Evolutionary conservation across 2,888 invertebrate genomes (phyloP).

Genomic region (Chironomus riparius): DNA sequence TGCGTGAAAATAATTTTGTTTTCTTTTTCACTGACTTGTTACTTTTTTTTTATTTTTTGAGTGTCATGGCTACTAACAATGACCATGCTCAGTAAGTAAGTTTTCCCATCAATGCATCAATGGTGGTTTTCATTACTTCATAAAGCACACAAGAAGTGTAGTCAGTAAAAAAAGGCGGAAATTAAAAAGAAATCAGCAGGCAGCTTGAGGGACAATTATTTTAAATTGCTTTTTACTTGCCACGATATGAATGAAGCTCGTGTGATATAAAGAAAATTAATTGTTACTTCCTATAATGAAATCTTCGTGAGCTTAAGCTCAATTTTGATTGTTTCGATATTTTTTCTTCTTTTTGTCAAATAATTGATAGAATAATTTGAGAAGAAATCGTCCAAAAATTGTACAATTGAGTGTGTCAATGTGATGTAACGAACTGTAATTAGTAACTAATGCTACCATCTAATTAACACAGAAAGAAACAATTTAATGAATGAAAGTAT

Average conservation of each 20-base stretch:
- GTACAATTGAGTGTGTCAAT: no score
- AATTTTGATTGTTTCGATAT: no score
- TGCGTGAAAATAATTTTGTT: neutral
- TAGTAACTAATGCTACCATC: no score
- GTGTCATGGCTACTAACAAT: neutral
- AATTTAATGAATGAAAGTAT: no score
- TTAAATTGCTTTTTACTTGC: neutral
- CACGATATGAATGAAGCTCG: neutral
- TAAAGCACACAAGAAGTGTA: neutral
- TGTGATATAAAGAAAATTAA: conserved; percentile 3
- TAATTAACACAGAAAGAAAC: no score
- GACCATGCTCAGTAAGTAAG: neutral
- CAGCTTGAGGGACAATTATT: neutral
- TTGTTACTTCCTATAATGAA: neutral
- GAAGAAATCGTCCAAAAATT: no score
- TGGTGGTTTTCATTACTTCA: neutral
- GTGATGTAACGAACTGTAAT: no score
- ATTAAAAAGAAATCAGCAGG: conserved; percentile 9
- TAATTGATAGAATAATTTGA: no score
- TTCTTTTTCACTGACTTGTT: no score
- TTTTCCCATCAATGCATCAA: neutral
- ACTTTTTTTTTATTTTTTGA: no score
- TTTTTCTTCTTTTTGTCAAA: no score
- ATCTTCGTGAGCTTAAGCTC: no score
- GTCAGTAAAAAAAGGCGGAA: neutral